phyloP scores from a whole-genome alignment of 2,113 vertebrate species.

The Poeciliopsis retropinna region DNA sequence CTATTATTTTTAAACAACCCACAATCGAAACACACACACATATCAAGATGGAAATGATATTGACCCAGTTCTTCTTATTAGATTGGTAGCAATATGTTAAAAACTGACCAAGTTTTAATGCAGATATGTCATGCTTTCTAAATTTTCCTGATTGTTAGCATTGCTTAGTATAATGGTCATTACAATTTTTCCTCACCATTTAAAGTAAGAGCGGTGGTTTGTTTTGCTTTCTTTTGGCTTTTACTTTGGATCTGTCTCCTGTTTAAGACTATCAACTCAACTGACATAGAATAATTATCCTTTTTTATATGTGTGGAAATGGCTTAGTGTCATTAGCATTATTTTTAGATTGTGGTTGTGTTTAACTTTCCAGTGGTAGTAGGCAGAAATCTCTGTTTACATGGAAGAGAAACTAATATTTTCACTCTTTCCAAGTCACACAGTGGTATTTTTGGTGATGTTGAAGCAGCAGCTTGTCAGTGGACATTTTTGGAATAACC shows the following conservation, averaged over 20 bases:
- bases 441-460: conserved; percentile 8
- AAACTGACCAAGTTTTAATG: too few species aligned
- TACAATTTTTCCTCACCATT: conserved; percentile 11
- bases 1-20: too few species aligned
- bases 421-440: conserved; percentile 31
- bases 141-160: background rate
- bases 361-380: conserved; percentile 21
- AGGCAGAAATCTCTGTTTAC: conserved; percentile 39
- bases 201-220: background rate
- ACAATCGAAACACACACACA: too few species aligned
- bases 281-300: conserved; percentile 18
- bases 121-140: too few species aligned
- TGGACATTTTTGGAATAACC: background rate
- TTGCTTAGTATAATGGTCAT: conserved; percentile 11
- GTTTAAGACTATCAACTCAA: conserved; percentile 42
- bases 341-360: conserved; percentile 10
- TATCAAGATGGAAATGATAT: too few species aligned
- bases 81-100: too few species aligned
- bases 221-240: background rate
- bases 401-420: background rate
- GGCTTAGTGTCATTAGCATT: conserved; percentile 12
- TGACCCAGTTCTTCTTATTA: too few species aligned
- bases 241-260: conserved; percentile 47
- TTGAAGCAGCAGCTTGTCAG: conserved; percentile 2
- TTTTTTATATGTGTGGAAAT: background rate